Evolutionary conservation across 2,797 vertebrate genomes (phyloP).

Genomic region (Esox masquinongy): DNA sequence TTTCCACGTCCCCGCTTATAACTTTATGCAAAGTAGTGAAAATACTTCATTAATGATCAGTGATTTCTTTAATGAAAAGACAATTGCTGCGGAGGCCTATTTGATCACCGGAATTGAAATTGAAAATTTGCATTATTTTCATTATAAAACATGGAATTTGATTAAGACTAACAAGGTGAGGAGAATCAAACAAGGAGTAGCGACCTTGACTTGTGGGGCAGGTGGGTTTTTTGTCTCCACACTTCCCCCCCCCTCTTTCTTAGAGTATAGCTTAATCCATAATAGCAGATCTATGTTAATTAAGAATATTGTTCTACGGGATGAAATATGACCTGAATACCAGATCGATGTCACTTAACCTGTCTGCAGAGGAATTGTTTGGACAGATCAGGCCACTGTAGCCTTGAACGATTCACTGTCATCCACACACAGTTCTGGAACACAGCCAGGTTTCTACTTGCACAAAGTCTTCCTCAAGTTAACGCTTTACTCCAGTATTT

Average conservation of each 20-base stretch:
- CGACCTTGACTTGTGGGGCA: conserved; percentile 43
- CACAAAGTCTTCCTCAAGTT: background rate
- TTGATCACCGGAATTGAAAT: conserved; percentile 52
- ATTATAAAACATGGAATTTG: conserved; percentile 55
- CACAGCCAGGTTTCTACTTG: conserved; percentile 8
- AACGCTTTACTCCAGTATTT: background rate
- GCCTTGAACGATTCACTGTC: conserved; percentile 19
- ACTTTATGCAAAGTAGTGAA: conserved; percentile 50
- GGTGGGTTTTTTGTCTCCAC: conserved; percentile 30
- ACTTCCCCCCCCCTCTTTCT: background rate
- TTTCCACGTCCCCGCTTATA: conserved; percentile 34
- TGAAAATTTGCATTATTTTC: conserved; percentile 53
- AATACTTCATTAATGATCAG: conserved; percentile 54
- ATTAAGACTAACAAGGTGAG: conserved; percentile 45
- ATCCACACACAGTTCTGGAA: conserved; percentile 21
- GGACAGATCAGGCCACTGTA: conserved; percentile 31
- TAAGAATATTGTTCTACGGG: conserved; percentile 43
- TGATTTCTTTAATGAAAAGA: conserved; percentile 44
- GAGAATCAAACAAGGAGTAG: conserved; percentile 15
- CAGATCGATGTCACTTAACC: conserved; percentile 38
- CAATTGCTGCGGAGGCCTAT: conserved; percentile 40
- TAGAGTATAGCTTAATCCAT: conserved; percentile 10
- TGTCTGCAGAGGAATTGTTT: conserved; percentile 25
- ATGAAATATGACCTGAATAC: conserved; percentile 19
- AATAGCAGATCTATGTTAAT: conserved; percentile 37